Evolutionary conservation across 2,797 vertebrate species (phyloP).

Genomic region (Sarcophilus harrisii): DNA sequence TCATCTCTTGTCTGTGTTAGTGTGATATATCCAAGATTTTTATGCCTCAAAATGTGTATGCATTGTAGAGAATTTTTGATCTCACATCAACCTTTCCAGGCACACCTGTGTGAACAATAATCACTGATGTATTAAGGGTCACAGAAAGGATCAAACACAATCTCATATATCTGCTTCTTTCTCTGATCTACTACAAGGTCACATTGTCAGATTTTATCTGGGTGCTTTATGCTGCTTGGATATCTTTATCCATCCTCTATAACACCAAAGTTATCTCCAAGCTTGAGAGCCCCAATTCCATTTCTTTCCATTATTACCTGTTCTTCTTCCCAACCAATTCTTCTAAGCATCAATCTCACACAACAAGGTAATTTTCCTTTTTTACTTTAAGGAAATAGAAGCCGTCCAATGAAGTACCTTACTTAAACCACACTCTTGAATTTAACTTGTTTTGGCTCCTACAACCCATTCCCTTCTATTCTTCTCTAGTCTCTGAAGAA

Average conservation of each 20-base stretch:
- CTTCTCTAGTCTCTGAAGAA: not conserved
- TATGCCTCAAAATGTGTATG: not conserved
- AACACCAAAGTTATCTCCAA: not conserved
- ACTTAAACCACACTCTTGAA: not conserved
- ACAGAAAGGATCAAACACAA: not conserved
- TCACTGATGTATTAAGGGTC: not conserved
- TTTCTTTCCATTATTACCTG: not conserved
- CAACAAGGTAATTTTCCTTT: not conserved
- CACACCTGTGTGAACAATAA: not conserved
- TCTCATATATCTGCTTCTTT: not conserved
- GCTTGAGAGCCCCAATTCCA: not conserved
- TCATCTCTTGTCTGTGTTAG: not conserved
- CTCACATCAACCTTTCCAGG: not conserved
- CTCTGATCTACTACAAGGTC: not conserved
- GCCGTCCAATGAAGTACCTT: not conserved
- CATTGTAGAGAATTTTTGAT: not conserved
- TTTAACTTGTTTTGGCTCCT: not conserved
- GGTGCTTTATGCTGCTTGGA: not conserved
- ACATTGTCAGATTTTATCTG: not conserved
- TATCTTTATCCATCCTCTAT: not conserved
- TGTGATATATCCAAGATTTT: too few species aligned
- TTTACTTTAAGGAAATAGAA: not conserved
- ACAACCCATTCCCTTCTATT: not conserved
- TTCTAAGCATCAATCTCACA: not conserved
- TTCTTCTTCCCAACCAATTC: not conserved